These are phyloP conservation scores for Holotrichia oblita DNA, from an alignment of 1,140 invertebrate species.

Conservation along the genomic window DNA sequence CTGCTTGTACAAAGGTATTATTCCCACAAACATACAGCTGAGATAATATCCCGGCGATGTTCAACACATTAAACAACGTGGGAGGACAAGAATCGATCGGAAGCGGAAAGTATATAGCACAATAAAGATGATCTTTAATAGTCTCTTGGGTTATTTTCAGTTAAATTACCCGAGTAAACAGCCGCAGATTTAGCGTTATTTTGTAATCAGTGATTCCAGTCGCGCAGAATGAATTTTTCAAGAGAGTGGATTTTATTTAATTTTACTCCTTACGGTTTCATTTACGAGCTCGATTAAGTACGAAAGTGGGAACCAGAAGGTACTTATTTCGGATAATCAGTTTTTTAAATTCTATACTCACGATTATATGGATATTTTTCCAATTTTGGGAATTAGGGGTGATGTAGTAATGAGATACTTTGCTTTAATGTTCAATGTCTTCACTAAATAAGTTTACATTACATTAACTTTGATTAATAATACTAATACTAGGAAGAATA, in stretches of 20 bases:
- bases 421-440: too few species aligned
- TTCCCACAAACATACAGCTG: neutral
- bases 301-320: neutral
- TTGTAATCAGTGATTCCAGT: conserved; percentile 18
- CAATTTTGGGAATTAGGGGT: neutral
- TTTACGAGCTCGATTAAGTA: conserved; percentile 31
- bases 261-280: conserved; percentile 5
- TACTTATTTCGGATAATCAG: conserved; percentile 3
- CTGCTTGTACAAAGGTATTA: neutral
- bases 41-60: neutral
- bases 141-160: conserved; percentile 30
- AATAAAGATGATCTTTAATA: conserved; percentile 35
- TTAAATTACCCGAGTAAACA: conserved; percentile 35
- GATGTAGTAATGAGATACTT: neutral
- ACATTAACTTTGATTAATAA: too few species aligned
- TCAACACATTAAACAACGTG: conserved; percentile 2
- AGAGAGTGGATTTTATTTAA: conserved; percentile 29
- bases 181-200: conserved; percentile 16
- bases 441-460: too few species aligned
- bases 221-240: neutral
- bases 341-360: neutral
- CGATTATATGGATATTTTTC: conserved; percentile 3
- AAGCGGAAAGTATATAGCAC: conserved; percentile 1
- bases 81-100: conserved; percentile 1
- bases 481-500: too few species aligned